These are phyloP conservation scores for Heterodera filipjevi DNA, from an alignment of 2,888 invertebrate species.

Conservation along the genomic window DNA sequence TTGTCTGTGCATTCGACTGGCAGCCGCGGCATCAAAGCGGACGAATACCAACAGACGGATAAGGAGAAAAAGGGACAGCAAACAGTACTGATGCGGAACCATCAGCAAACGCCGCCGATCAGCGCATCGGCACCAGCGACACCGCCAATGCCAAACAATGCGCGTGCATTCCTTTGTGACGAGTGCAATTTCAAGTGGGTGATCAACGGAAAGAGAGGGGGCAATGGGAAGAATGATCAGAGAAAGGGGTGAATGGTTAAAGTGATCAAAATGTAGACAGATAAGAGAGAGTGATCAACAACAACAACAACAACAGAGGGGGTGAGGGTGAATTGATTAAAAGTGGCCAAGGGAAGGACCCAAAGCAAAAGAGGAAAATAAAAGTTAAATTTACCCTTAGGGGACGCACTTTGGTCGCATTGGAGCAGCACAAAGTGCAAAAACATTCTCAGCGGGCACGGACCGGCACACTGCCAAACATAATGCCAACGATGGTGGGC, in stretches of 20 bases:
- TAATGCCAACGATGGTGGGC: background rate
- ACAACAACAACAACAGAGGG: too few species aligned
- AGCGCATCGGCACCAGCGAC: slow-evolving; percentile 24
- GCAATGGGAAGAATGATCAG: background rate
- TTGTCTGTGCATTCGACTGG: slow-evolving; percentile 20
- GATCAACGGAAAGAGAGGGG: background rate
- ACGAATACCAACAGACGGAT: slow-evolving; percentile 6
- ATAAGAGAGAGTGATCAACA: too few species aligned
- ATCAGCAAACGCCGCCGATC: slow-evolving; percentile 2
- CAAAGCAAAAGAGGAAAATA: background rate
- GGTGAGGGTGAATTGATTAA: too few species aligned
- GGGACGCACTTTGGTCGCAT: slow-evolving; percentile 36
- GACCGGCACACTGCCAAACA: background rate
- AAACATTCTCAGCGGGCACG: slow-evolving; percentile 28
- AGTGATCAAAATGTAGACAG: too few species aligned
- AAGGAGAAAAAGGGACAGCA: background rate
- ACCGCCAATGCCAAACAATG: slow-evolving; percentile 14
- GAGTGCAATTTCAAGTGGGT: slow-evolving; percentile 36
- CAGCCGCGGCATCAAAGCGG: background rate
- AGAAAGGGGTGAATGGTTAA: background rate
- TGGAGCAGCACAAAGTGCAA: slow-evolving; percentile 37
- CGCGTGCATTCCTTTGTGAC: slow-evolving; percentile 34
- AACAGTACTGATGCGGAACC: background rate
- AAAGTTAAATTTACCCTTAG: slow-evolving; percentile 23
- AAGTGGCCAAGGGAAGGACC: too few species aligned